phyloP scores from a whole-genome alignment of 2,888 invertebrate genomes.

The Brenthis daphne region DNA sequence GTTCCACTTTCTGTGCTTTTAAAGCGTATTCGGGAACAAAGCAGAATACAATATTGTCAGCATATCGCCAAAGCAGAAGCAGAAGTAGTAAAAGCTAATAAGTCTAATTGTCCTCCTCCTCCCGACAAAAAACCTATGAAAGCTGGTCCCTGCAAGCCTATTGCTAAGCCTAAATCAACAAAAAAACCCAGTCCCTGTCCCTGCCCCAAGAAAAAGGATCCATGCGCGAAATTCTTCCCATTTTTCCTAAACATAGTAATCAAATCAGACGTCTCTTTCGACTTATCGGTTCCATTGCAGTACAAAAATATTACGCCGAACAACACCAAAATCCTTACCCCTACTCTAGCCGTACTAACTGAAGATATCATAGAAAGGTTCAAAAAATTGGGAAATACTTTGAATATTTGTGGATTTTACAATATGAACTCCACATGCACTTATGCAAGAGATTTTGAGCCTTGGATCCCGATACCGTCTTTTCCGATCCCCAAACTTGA shows the following conservation, averaged over 20 bases:
- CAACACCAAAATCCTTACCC: neutral
- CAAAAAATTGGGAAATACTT: slow-evolving; percentile 11
- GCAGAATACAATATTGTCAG: slow-evolving; percentile 44
- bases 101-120: slow-evolving; percentile 40
- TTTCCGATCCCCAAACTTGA: slow-evolving; percentile 55
- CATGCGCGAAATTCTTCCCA: slow-evolving; percentile 34
- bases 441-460: slow-evolving; percentile 53
- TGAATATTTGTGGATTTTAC: slow-evolving; percentile 16
- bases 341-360: slow-evolving; percentile 5
- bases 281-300: slow-evolving; percentile 18
- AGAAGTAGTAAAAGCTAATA: slow-evolving; percentile 42
- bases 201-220: slow-evolving; percentile 44
- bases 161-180: slow-evolving; percentile 38
- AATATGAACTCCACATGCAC: slow-evolving; percentile 31
- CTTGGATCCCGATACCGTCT: slow-evolving; percentile 68
- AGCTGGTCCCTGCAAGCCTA: slow-evolving; percentile 39
- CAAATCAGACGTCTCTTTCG: slow-evolving; percentile 10
- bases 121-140: slow-evolving; percentile 25
- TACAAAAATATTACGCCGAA: neutral
- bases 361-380: slow-evolving; percentile 17
- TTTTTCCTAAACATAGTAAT: slow-evolving; percentile 19
- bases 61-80: slow-evolving; percentile 32
- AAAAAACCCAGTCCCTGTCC: slow-evolving; percentile 29
- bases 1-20: slow-evolving; percentile 56
- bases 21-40: slow-evolving; percentile 52